Base-by-base conservation (phyloP, 2,888 invertebrate species). In the Parnassius mnemosyne region DNA sequence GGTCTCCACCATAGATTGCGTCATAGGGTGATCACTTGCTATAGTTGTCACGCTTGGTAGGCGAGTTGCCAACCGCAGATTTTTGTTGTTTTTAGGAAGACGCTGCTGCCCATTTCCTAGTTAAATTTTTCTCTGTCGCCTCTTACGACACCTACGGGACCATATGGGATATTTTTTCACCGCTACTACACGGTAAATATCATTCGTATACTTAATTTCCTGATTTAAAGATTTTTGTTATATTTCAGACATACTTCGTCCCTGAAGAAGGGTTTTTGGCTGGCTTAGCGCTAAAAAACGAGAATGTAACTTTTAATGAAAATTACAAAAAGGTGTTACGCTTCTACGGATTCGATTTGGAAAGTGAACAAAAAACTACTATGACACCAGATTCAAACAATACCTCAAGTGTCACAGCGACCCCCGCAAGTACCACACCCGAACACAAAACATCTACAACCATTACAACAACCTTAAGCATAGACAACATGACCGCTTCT, bases 311-410 rank as follows among this genome's bases (percentile, higher is more conserved):
- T 7, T 93, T 97, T 54, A 94, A 94, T 47, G 92, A 93, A n/a
- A 94, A 94, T 66, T 97, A 96, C 76, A 94, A 95, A 80, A 93
- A 94, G 47, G 92, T 96, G 56, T 80, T 97, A 46, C 92, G 93
- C 68, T 96, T 96, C 80, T 97, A 97, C 74, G 97, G 97, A 1
- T 97, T 96, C 73, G 96, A 96, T 81, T 90, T 96, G 62, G 93
- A 94, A 61, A 85, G 80, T 61, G 87, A 89, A 55, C 80, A 83
- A 62, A 63, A 81, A 52, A 84, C 84, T n/a, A 80, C 80, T 42
- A 68, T 81, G 61, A 76, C 76, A 41, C 66, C 71, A 65, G 76
- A 66, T 34, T 75, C 78, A 3, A 73, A 70, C 20, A 67, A 70
- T 16, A 66, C 74, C 16, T 71, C 66, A 13, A 68, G 76, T 25